Evolutionary conservation across 2,888 invertebrate species (phyloP).

Genomic region (Cheilosia vernalis): DNA sequence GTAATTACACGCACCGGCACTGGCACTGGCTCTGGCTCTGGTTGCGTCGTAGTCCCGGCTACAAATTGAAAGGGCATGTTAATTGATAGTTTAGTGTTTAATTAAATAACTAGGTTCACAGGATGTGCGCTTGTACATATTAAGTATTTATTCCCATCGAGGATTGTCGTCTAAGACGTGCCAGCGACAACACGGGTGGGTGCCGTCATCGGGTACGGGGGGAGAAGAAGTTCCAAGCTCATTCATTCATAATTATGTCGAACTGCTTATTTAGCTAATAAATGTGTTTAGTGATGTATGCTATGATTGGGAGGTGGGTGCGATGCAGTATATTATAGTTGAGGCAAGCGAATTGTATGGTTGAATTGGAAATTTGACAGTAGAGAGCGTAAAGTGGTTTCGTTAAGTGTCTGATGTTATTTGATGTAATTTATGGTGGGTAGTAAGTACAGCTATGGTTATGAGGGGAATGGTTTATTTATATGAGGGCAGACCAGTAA

Average conservation of each 20-base stretch:
- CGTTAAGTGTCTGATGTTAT: too few species aligned
- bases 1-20: conserved; percentile 60
- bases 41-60: conserved; percentile 25
- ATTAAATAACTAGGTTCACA: conserved; percentile 73
- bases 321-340: background rate
- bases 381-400: too few species aligned
- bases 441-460: too few species aligned
- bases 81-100: conserved; percentile 75
- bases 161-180: conserved; percentile 11
- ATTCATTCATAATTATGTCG: conserved; percentile 16
- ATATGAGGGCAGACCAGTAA: too few species aligned
- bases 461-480: too few species aligned
- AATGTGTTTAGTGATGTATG: background rate
- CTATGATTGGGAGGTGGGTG: background rate
- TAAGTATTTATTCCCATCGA: conserved; percentile 56
- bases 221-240: background rate
- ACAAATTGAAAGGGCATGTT: conserved; percentile 56
- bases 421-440: too few species aligned
- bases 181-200: background rate
- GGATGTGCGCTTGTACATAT: conserved; percentile 70
- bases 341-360: too few species aligned
- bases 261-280: conserved; percentile 21
- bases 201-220: background rate
- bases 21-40: background rate
- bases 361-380: too few species aligned